phyloP scores from a whole-genome alignment of 2,113 vertebrate species.

The Brachionichthys hirsutus region DNA sequence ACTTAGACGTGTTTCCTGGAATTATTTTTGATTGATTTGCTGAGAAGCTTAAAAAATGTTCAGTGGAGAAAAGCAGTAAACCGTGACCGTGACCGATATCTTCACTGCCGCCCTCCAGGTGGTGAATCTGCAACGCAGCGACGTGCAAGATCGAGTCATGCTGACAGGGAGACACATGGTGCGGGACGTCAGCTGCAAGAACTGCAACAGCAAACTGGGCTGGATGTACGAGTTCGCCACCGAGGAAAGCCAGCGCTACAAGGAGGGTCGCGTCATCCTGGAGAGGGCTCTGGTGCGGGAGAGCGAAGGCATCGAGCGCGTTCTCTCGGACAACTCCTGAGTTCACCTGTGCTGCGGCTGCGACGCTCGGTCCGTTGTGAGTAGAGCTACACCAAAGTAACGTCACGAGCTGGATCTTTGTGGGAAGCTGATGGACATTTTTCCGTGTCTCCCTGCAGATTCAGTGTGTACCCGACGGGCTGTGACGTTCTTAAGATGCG shows the following conservation, averaged over 20 bases:
- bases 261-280: constrained; percentile 95
- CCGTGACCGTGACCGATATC: neutral
- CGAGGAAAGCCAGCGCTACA: constrained; percentile 97
- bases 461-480: constrained; percentile 5
- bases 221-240: constrained; percentile 99
- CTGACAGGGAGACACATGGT: constrained; percentile 98
- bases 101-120: constrained; percentile 75
- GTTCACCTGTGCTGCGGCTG: constrained; percentile 1
- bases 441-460: constrained; percentile 18
- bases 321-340: constrained; percentile 90
- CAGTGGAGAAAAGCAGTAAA: neutral
- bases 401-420: constrained; percentile 24
- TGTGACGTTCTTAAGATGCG: constrained; percentile 6
- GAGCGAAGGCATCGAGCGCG: constrained; percentile 93
- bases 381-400: constrained; percentile 31
- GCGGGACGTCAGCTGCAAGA: constrained; percentile 97
- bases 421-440: constrained; percentile 17
- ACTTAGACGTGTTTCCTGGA: too few relatives aligned
- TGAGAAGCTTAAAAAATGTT: neutral
- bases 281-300: constrained; percentile 94
- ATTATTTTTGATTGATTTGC: too few relatives aligned
- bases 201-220: constrained; percentile 98
- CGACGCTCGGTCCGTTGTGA: constrained; percentile 13
- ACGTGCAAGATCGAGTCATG: constrained; percentile 98
- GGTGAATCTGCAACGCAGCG: constrained; percentile 97